A percentile compares a stretch with the other conserved stretches of the same genome.
phyloP scores from a whole-genome alignment of 2,797 vertebrate genomes.

The Macrochelys suwanniensis region DNA sequence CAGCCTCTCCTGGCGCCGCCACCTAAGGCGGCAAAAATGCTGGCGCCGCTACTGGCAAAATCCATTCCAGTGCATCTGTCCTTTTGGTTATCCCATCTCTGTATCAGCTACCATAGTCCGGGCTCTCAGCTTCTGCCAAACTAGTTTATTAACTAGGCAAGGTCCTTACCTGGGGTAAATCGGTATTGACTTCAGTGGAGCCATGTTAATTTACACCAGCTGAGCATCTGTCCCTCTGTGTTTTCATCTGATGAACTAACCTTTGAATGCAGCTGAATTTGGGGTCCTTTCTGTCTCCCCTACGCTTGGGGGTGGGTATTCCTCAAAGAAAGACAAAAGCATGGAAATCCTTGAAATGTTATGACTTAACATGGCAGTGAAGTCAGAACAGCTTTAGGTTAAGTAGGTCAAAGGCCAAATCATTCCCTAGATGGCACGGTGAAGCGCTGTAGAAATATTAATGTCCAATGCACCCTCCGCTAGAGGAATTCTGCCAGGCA shows the following conservation, averaged over 20 bases:
- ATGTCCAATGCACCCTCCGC: neutral
- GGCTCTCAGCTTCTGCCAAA: neutral
- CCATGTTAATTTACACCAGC: neutral
- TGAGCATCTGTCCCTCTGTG: neutral
- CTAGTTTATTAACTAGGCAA: neutral
- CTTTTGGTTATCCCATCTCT: neutral
- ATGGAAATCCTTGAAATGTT: neutral
- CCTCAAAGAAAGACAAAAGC: neutral
- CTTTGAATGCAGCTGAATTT: neutral
- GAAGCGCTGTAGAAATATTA: neutral
- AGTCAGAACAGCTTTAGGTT: neutral
- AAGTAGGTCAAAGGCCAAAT: neutral
- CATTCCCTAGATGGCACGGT: neutral
- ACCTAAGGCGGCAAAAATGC: no score
- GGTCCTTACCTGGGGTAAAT: neutral
- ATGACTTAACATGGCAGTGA: neutral
- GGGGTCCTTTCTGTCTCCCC: neutral
- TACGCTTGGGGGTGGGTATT: neutral
- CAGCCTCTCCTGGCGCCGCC: no score
- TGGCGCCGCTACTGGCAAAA: neutral
- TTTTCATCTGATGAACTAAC: neutral
- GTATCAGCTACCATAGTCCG: neutral
- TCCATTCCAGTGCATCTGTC: neutral
- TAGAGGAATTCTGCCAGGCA: neutral
- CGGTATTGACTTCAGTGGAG: no score